Percentiles rank a stretch among this genome's conserved stretches.
Evolutionary conservation across 2,888 invertebrate genomes (phyloP).

Genomic region (Lissocephala sabroskyi): DNA sequence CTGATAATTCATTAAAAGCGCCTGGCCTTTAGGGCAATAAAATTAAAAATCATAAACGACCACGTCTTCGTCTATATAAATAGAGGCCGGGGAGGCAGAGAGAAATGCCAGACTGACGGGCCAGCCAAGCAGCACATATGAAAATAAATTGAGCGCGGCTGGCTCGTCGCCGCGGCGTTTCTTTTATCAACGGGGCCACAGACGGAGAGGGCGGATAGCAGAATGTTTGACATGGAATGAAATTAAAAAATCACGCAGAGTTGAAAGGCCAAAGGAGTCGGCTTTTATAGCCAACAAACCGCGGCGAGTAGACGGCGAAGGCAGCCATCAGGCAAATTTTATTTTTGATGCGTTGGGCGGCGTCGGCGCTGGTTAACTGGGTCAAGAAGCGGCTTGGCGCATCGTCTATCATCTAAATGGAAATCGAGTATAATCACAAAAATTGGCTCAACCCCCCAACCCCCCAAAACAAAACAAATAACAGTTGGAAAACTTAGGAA

Average conservation of each 20-base stretch:
- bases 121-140: slow-evolving; percentile 1
- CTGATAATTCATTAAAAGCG: slow-evolving; percentile 1
- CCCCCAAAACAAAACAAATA: neutral
- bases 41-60: no score
- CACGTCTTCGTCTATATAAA: no score
- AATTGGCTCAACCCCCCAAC: slow-evolving; percentile 18
- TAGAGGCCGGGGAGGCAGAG: no score
- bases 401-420: slow-evolving; percentile 53
- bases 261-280: neutral
- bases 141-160: slow-evolving; percentile 1
- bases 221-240: slow-evolving; percentile 15
- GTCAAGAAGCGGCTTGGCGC: slow-evolving; percentile 8
- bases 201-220: neutral
- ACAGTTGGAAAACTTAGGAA: no score
- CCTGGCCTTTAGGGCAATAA: no score
- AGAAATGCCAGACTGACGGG: neutral
- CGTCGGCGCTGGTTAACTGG: neutral
- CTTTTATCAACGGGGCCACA: neutral
- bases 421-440: slow-evolving; percentile 53
- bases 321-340: no score
- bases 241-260: slow-evolving; percentile 22
- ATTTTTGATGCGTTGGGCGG: no score
- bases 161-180: neutral
- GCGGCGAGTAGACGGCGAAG: no score
- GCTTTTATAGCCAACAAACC: no score